Conservation (phyloP, 92 coral and sea anemone genomes). For the Hydrozoanthus gracilis region DNA sequence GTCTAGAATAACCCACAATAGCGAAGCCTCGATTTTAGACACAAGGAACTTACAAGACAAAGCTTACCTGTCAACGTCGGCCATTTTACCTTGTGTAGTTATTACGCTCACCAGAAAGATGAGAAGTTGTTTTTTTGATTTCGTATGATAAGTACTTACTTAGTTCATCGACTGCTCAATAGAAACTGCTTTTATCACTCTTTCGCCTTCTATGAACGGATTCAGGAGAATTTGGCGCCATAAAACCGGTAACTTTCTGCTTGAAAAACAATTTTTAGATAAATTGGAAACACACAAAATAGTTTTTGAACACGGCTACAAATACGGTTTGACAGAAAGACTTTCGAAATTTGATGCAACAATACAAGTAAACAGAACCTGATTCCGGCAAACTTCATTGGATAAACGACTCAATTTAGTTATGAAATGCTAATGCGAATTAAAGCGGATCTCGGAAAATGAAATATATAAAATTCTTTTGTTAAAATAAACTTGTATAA, state of each 20-base stretch:
- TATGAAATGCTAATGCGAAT: conserved; percentile 25
- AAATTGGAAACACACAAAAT: neutral
- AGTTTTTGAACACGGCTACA: neutral
- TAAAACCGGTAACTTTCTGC: neutral
- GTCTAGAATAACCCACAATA: no score
- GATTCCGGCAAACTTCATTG: conserved; percentile 11
- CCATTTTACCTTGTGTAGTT: conserved; percentile 6
- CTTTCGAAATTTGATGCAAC: conserved; percentile 11
- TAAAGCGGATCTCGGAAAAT: neutral
- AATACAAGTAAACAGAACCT: conserved; percentile 12
- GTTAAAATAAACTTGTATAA: neutral
- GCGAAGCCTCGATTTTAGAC: neutral
- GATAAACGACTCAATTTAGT: neutral
- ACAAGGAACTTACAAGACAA: neutral
- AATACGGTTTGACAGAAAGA: neutral
- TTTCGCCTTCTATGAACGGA: neutral
- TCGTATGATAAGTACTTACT: neutral
- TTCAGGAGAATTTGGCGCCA: neutral
- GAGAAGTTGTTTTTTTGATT: neutral
- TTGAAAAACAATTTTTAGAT: neutral
- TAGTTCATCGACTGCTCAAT: neutral
- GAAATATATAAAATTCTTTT: neutral
- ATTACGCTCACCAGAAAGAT: neutral
- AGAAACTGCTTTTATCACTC: neutral
- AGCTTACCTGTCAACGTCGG: conserved; percentile 17